A percentile compares a stretch with the other conserved stretches of the same genome.
These are phyloP conservation scores for Drosophila planitibia DNA, from an alignment of 2,888 invertebrate genomes.

Conservation along the genomic window DNA sequence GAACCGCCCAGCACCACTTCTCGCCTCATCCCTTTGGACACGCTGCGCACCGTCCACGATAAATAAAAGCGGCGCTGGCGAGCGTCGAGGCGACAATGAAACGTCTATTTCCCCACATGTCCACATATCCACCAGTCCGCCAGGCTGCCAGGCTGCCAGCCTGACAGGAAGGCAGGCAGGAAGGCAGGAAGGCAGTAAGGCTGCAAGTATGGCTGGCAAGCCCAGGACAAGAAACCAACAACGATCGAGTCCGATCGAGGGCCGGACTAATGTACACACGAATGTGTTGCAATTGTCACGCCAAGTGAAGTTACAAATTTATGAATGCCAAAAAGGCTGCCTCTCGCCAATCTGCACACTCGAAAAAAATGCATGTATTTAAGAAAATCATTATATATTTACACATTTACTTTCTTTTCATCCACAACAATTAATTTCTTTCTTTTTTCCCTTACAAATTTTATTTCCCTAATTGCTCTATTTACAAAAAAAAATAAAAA, in stretches of 20 bases:
- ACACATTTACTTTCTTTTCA: too few species aligned
- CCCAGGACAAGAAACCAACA: constrained; percentile 24
- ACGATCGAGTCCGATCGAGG: constrained; percentile 57
- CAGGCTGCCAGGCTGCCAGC: constrained; percentile 1
- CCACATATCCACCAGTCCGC: constrained; percentile 44
- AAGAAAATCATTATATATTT: neutral
- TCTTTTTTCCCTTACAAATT: neutral
- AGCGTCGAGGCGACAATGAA: constrained; percentile 71
- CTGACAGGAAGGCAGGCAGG: constrained; percentile 5
- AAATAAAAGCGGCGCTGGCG: constrained; percentile 72
- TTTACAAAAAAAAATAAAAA: neutral
- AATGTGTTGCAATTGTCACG: constrained; percentile 84
- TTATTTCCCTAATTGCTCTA: rapidly evolving
- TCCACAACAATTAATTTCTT: neutral
- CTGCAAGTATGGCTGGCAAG: neutral
- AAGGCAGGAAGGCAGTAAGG: neutral
- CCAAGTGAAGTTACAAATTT: constrained; percentile 84
- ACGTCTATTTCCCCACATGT: constrained; percentile 74
- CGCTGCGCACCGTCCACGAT: constrained; percentile 73
- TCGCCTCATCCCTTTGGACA: constrained; percentile 65
- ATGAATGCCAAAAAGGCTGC: constrained; percentile 83
- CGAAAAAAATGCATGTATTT: neutral
- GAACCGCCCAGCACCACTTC: constrained; percentile 17
- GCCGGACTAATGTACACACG: constrained; percentile 81
- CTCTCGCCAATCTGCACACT: constrained; percentile 12